Base-by-base conservation (phyloP, 2,113 vertebrate species). In the Cardinalis cardinalis region DNA sequence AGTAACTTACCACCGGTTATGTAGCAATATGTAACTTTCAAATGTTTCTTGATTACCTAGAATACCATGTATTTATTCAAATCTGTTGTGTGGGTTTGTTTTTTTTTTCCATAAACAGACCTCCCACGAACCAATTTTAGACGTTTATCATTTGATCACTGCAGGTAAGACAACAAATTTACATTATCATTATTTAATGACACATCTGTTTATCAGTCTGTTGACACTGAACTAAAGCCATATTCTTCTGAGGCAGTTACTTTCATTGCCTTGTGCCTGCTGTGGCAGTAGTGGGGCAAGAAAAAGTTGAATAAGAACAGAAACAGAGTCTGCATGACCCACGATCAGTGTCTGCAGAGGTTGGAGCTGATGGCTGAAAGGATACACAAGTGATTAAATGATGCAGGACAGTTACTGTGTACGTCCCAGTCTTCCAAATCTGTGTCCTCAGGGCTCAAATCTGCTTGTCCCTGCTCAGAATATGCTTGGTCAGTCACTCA, bases 91-190 rank as follows among this genome's bases (percentile, higher is more conserved):
- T 61, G 88, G 40, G 26, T 8, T 38, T 79, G 34, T 78, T 56
- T 68, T 79, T 41, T 78, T 56, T 68, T 64, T 49, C 48, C n/a
- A 26, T 91, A 40, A 95, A 83, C 95, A 99, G 99, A 98, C 90
- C 97, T 99, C 61, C 98, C 99, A 29, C 97, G 98, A 84, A 73
- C 98, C 49, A 98, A 99, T 96, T 99, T 99, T 93, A 98, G 98
- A 43, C 98, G 99, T 14, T 98, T 99, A 43, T 98, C 99, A 6
- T 99, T 99, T 90, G 99, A 99, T 95, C 99, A 99, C 92, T 99
- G 99, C 98, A 99, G 99, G 99, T 99, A 95, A 97, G 97, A 14
- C 9, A 23, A 11, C 12, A 28, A 11, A 25, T 43, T 40, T 52
- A 12, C 5, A 3, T 51, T 78, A 3, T 55, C 3, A 0, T 34